A percentile compares a stretch with the other conserved stretches of the same genome.
Conservation (phyloP, 2,797 vertebrate genomes). For the Falco cherrug region DNA sequence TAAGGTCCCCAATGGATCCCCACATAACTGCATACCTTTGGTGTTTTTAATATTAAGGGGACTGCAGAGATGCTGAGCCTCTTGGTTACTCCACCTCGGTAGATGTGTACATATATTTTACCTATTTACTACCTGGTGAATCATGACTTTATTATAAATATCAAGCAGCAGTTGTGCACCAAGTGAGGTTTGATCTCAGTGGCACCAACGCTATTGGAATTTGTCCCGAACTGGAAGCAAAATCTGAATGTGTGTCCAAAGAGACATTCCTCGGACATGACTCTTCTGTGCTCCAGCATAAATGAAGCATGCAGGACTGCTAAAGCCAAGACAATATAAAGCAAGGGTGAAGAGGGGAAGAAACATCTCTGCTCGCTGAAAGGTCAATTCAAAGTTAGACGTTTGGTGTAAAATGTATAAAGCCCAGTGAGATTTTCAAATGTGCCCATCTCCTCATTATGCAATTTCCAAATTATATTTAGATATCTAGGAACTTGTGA, state of each 20-base stretch:
- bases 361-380: not conserved
- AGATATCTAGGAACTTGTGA: not conserved
- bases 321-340: not conserved
- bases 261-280: not conserved
- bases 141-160: not conserved
- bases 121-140: not conserved
- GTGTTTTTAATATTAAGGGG: conserved; percentile 16
- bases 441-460: not conserved
- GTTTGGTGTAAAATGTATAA: not conserved
- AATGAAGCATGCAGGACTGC: not conserved
- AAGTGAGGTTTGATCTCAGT: not conserved
- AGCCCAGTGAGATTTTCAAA: not conserved
- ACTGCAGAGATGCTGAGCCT: not conserved
- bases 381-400: not conserved
- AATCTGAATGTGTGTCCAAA: not conserved
- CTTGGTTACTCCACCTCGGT: not conserved
- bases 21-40: not conserved
- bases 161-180: not conserved
- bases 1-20: conserved; percentile 4
- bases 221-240: not conserved
- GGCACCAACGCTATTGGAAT: not conserved
- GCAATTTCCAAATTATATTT: not conserved
- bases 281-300: not conserved
- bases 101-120: not conserved
- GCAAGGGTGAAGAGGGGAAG: not conserved